phyloP scores from a whole-genome alignment of 2,113 vertebrate genomes.

The Lethenteron reissneri region DNA sequence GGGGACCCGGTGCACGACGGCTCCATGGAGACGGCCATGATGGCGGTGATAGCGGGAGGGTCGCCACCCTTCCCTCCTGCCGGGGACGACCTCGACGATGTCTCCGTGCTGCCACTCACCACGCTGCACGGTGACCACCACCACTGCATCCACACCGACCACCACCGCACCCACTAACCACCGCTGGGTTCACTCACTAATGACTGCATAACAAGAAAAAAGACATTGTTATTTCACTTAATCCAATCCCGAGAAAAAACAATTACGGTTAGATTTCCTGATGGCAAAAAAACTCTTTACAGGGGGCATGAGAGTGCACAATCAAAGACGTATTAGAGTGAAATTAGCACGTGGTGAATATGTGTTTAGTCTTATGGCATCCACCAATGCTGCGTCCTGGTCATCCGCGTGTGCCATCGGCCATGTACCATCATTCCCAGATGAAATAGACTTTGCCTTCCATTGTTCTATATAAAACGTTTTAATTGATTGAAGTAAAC shows the following conservation, averaged over 20 bases:
- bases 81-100: constrained; percentile 37
- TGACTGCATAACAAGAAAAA: not conserved
- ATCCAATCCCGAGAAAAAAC: not conserved
- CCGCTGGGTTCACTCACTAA: not conserved
- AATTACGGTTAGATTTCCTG: not conserved
- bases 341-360: no score
- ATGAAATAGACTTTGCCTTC: not conserved
- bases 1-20: no score
- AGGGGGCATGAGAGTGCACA: no score
- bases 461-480: not conserved
- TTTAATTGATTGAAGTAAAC: not conserved
- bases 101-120: constrained; percentile 46
- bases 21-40: constrained; percentile 20
- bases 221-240: not conserved
- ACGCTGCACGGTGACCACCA: constrained; percentile 33
- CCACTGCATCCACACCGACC: not conserved
- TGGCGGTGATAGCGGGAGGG: not conserved
- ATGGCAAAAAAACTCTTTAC: not conserved
- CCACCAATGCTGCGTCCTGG: no score
- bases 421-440: no score
- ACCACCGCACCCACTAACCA: no score
- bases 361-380: no score
- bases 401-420: no score
- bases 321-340: no score
- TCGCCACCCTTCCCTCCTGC: not conserved